Evolutionary conservation across 2,888 invertebrate genomes (phyloP).

Genomic region (Tineola bisselliella): DNA sequence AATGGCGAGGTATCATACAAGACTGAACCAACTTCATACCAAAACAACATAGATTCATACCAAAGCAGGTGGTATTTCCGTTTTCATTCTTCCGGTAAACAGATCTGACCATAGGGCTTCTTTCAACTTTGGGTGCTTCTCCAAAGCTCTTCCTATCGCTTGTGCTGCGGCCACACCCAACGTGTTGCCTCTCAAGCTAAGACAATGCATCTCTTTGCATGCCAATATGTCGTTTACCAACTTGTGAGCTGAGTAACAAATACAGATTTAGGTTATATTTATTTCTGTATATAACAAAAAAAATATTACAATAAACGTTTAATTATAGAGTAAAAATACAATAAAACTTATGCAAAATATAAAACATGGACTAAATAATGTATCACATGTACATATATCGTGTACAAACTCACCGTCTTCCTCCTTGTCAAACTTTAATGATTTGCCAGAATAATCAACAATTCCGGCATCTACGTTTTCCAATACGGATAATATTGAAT

Average conservation of each 20-base stretch:
- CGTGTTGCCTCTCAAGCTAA: slow-evolving; percentile 93
- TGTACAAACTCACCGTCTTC: slow-evolving; percentile 77
- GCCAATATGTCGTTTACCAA: slow-evolving; percentile 80
- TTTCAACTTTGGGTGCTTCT: slow-evolving; percentile 79
- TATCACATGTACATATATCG: too few species aligned
- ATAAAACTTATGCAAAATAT: too few species aligned
- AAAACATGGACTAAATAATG: too few species aligned
- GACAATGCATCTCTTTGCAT: slow-evolving; percentile 72
- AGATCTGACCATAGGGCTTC: slow-evolving; percentile 93
- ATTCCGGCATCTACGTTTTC: slow-evolving; percentile 44
- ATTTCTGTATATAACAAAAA: too few species aligned
- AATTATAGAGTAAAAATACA: too few species aligned
- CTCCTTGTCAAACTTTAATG: slow-evolving; percentile 79
- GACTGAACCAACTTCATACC: too few species aligned
- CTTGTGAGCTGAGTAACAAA: slow-evolving; percentile 68
- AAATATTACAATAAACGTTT: too few species aligned
- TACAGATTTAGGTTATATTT: not conserved
- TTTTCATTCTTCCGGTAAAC: slow-evolving; percentile 94
- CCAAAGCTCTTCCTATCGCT: slow-evolving; percentile 82
- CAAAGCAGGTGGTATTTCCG: slow-evolving; percentile 93
- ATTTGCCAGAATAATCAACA: slow-evolving; percentile 84
- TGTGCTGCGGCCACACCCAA: slow-evolving; percentile 89
- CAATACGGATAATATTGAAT: slow-evolving; percentile 60
- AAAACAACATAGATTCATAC: too few species aligned
- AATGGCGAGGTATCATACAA: too few species aligned